Base-by-base conservation (phyloP, 2,888 invertebrate species). In the Aleiodes alternator region DNA sequence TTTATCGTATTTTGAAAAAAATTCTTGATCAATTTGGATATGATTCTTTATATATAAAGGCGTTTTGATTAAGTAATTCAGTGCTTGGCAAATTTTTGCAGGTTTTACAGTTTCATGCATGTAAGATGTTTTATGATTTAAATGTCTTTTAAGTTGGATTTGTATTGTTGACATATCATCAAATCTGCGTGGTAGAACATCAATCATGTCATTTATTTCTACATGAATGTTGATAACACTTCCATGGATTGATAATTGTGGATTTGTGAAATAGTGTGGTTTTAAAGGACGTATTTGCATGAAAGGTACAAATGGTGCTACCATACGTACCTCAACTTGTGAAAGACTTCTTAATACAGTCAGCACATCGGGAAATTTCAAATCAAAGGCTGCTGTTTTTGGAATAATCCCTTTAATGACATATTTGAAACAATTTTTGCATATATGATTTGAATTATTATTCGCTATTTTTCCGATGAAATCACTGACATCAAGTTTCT, bases 281-380 rank as follows among this genome's bases (percentile, higher is more conserved):
- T 82, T 77, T 1, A 23, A 23, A 23, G 23, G 23, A 23, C 23
- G 23, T 23, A 23, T 23, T 23, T 23, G 23, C 23, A 88, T 23
- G 23, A 23, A 23, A 23, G 23, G 23, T 23, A 23, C 78, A 53
- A 83, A 82, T n/a, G 86, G 84, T 9, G 87, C 78, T 14, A 87
- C 81, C 77, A 88, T 78, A 61, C 88, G 74, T 80, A 88, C 87
- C 82, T 89, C 87, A 6, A 87, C 74, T 14, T 72, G 68, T 11
- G 80, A 78, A 72, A 84, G 79, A 43, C 55, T 70, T 76, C 73
- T 73, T 50, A 86, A 3, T 57, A 77, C 76, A 9, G 81, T 77
- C 14, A 81, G 83, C 43, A 85, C 69, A n/a, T 69, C 34, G 1
- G 73, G 75, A 76, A 80, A 82, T 72, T 78, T 75, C 48, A 81